Evolutionary conservation across 2,113 vertebrate genomes (phyloP).

Genomic region (Protobothrops flavoviridis): DNA sequence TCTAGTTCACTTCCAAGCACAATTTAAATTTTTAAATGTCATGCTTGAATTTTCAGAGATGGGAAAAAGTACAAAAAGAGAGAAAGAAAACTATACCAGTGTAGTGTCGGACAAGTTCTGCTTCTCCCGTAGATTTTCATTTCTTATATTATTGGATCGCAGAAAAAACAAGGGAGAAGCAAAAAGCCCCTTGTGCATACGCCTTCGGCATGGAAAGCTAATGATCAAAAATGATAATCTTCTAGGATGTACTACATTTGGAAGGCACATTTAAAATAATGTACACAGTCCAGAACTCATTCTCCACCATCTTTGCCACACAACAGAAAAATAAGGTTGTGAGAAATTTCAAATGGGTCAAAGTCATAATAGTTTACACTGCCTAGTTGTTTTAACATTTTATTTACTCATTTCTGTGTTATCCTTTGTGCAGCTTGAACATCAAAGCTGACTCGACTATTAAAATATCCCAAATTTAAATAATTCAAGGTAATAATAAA

Average conservation of each 20-base stretch:
- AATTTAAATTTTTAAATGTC: neutral
- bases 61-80: neutral
- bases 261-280: neutral
- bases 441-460: too few relatives aligned
- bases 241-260: neutral
- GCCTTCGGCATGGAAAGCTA: neutral
- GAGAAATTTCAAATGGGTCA: neutral
- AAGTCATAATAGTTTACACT: neutral
- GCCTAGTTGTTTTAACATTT: neutral
- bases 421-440: too few relatives aligned
- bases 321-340: neutral
- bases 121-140: neutral
- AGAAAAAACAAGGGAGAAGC: neutral
- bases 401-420: too few relatives aligned
- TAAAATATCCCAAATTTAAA: too few relatives aligned
- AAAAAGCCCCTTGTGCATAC: too few relatives aligned
- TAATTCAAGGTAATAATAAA: too few relatives aligned
- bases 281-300: neutral
- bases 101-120: too few relatives aligned
- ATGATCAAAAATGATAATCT: neutral
- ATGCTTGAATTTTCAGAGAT: neutral
- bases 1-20: neutral
- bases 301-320: neutral
- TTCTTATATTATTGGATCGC: neutral
- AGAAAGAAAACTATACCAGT: too few relatives aligned